Evolutionary conservation across 2,113 vertebrate species (phyloP).

Genomic region (Strix uralensis): DNA sequence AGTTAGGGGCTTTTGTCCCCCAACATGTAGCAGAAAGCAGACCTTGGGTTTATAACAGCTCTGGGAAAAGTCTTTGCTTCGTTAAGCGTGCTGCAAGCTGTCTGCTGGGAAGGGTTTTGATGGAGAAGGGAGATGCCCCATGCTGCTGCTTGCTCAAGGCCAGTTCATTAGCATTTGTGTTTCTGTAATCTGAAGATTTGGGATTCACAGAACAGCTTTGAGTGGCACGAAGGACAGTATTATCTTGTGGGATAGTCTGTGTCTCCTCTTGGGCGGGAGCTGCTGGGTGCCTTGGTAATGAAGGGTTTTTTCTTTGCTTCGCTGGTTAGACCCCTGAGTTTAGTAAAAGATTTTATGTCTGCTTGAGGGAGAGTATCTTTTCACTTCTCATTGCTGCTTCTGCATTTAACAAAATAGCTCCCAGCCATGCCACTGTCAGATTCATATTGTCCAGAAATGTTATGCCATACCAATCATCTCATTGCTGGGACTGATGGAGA

Average conservation of each 20-base stretch:
- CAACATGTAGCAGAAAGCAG: neutral
- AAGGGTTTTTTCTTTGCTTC: neutral
- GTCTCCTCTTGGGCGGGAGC: neutral
- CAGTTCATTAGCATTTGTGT: neutral
- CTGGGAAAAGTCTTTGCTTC: neutral
- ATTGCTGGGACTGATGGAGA: neutral
- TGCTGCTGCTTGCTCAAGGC: neutral
- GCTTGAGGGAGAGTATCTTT: neutral
- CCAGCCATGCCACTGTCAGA: neutral
- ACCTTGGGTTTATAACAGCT: neutral
- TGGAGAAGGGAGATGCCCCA: neutral
- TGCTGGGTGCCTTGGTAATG: neutral
- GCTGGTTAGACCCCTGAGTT: neutral
- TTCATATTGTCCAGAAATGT: neutral
- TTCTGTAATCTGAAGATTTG: neutral
- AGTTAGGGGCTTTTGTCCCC: neutral
- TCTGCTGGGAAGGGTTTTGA: neutral
- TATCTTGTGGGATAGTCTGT: accelerated
- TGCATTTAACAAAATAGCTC: neutral
- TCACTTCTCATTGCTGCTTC: neutral
- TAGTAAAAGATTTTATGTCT: neutral
- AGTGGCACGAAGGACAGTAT: neutral
- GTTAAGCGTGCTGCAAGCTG: accelerated
- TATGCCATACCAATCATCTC: neutral
- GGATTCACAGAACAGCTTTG: neutral